Conservation (phyloP, 2,797 vertebrate species). For the Spheniscus humboldti region DNA sequence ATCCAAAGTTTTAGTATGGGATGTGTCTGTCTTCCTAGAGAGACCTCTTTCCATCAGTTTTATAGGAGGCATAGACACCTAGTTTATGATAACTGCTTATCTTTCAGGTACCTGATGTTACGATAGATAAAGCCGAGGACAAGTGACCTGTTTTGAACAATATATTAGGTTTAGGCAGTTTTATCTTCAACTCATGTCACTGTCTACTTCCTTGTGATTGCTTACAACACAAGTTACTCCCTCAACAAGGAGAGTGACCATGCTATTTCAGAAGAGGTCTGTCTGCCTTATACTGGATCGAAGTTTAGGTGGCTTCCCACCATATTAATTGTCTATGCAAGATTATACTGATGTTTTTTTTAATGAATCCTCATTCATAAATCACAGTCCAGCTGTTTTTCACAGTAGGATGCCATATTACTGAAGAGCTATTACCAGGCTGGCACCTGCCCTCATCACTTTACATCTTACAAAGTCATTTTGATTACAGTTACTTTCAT, state of each 20-base stretch:
- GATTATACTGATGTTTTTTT: conserved; percentile 12
- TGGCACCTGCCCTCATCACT: neutral
- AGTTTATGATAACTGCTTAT: neutral
- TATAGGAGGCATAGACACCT: neutral
- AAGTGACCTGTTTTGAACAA: neutral
- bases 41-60: neutral
- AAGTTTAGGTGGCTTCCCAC: neutral
- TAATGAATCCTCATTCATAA: conserved; percentile 45
- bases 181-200: neutral
- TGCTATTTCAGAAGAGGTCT: neutral
- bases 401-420: neutral
- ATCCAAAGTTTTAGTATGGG: neutral
- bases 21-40: neutral
- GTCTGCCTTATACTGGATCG: neutral
- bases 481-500: conserved; percentile 8
- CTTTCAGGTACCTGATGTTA: neutral
- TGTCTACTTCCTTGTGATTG: neutral
- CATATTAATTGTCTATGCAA: neutral
- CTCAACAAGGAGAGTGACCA: neutral
- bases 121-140: neutral
- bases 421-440: neutral
- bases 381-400: conserved; percentile 44
- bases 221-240: neutral
- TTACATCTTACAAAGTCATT: conserved; percentile 1
- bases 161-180: neutral